Evolutionary conservation across 2,888 invertebrate species (phyloP).

Genomic region (Caenorhabditis virilis): DNA sequence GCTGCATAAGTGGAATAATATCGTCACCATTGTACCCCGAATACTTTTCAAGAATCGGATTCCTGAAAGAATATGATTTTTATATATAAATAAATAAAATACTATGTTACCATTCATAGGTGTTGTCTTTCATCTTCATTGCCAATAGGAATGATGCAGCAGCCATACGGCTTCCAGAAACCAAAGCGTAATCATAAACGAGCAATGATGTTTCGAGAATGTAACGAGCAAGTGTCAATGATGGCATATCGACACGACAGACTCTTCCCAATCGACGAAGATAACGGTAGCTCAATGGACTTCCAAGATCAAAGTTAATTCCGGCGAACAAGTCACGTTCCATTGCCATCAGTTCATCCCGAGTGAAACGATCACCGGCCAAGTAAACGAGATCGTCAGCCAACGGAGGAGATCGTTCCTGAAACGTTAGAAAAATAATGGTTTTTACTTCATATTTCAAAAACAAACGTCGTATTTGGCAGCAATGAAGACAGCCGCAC

Average conservation of each 20-base stretch:
- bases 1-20: slow-evolving; percentile 51
- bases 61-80: slow-evolving; percentile 31
- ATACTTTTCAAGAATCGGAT: slow-evolving; percentile 57
- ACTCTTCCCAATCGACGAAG: slow-evolving; percentile 85
- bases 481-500: slow-evolving; percentile 88
- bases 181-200: slow-evolving; percentile 82
- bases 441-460: not conserved
- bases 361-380: slow-evolving; percentile 90
- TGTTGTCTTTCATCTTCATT: slow-evolving; percentile 76
- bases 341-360: slow-evolving; percentile 84
- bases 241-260: slow-evolving; percentile 79
- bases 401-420: slow-evolving; percentile 90
- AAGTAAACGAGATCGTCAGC: slow-evolving; percentile 95
- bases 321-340: slow-evolving; percentile 82
- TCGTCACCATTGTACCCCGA: slow-evolving; percentile 50
- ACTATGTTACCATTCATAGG: slow-evolving; percentile 40
- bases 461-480: slow-evolving; percentile 89
- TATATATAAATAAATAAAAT: not conserved
- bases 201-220: slow-evolving; percentile 90
- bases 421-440: slow-evolving; percentile 40
- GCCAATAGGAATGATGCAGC: slow-evolving; percentile 86
- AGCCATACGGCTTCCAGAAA: slow-evolving; percentile 85
- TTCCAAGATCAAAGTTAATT: slow-evolving; percentile 87
- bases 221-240: slow-evolving; percentile 88
- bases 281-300: slow-evolving; percentile 96